Base-by-base conservation (phyloP, 2,797 vertebrate species). In the Sebastes jordani region DNA sequence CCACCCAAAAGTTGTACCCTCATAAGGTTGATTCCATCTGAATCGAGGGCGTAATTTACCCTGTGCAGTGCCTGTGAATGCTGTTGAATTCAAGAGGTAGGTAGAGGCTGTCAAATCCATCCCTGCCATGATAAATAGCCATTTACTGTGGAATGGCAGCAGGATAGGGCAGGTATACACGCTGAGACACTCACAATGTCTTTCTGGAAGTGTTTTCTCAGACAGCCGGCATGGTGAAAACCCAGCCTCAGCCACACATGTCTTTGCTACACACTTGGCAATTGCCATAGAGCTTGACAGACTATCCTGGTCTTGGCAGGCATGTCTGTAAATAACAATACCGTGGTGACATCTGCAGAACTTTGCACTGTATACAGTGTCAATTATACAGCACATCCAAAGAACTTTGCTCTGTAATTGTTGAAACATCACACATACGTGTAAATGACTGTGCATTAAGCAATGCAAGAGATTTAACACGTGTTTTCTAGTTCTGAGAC, bases 111-210 rank as follows among this genome's bases (percentile, higher is more conserved):
- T 95, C 93, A 94, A 83, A 93, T 86, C 74, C 88, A 77, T 89
- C 90, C 83, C 89, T 84, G 84, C 89, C 88, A 90, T 92, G 92
- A 93, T 94, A 94, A 94, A 95, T 93, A 93, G 90, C 84, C 89
- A 91, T 95, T 94, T 94, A 94, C 90, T 89, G 89, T 88, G 70
- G 79, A 84, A 90, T 89, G 92, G 91, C 92, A 93, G 92, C 89
- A 80, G 88, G 87, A 89, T 88, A 76, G 88, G 86, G 90, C 87
- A 92, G 91, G 86, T 89, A 89, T 80, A 84, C 84, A 85, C 54
- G 62, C 83, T 67, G 86, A 90, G 90, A 88, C 78, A 38, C 82
- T 89, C 76, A 58, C 83, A 81, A 75, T 88, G 87, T 90, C 90
- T 91, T 88, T 81, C 81, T 89, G 81, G 71, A 85, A 88, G 86